Evolutionary conservation across 2,888 invertebrate species (phyloP).

Genomic region (Cecidostiba fungosa): DNA sequence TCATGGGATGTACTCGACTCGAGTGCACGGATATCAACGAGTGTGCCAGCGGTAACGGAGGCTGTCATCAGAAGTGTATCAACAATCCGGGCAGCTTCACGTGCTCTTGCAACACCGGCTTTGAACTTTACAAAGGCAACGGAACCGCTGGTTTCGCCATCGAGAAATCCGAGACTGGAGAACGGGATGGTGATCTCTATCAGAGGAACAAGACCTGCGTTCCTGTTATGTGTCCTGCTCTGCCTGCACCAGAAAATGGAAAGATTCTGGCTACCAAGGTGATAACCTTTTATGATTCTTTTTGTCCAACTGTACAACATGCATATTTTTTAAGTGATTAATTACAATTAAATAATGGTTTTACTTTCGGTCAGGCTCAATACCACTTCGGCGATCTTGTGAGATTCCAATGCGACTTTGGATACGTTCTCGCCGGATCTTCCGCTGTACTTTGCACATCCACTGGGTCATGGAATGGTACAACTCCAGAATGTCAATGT

Average conservation of each 20-base stretch:
- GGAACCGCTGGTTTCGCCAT: slow-evolving; percentile 94
- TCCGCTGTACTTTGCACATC: slow-evolving; percentile 93
- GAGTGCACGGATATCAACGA: slow-evolving; percentile 95
- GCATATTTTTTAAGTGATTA: slow-evolving; percentile 1
- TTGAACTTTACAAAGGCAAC: slow-evolving; percentile 91
- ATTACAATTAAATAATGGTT: slow-evolving; percentile 27
- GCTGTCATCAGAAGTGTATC: slow-evolving; percentile 95
- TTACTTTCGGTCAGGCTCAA: slow-evolving; percentile 80
- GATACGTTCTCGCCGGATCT: slow-evolving; percentile 94
- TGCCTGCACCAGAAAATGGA: slow-evolving; percentile 92
- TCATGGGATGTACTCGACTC: slow-evolving; percentile 95
- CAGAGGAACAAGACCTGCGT: slow-evolving; percentile 97
- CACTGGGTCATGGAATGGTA: slow-evolving; percentile 96
- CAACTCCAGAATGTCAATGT: slow-evolving; percentile 96
- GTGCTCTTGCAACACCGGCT: slow-evolving; percentile 95
- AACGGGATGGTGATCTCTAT: slow-evolving; percentile 93
- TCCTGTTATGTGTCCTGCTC: slow-evolving; percentile 92
- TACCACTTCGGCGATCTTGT: slow-evolving; percentile 95
- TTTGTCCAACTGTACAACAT: neutral
- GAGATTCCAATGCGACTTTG: slow-evolving; percentile 96
- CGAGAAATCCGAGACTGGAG: slow-evolving; percentile 91
- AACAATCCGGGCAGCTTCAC: slow-evolving; percentile 93
- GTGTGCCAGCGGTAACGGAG: slow-evolving; percentile 92
- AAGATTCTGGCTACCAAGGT: slow-evolving; percentile 89
- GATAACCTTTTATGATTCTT: slow-evolving; percentile 51